phyloP scores from a whole-genome alignment of 2,113 vertebrate genomes.

The Zosterops pallidus region DNA sequence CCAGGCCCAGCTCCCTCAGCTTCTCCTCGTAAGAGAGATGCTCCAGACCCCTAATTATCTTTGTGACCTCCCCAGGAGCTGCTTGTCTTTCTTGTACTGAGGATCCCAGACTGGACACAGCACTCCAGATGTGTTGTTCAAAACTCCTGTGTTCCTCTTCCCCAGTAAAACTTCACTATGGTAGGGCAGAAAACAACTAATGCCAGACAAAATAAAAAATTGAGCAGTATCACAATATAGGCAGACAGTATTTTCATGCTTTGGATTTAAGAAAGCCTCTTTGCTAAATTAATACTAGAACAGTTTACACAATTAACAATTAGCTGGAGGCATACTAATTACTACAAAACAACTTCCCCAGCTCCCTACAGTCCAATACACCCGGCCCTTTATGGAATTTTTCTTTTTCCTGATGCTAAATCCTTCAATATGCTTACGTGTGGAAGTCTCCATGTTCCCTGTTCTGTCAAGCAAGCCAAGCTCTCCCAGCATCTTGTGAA shows the following conservation, averaged over 20 bases:
- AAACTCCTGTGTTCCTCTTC: background rate
- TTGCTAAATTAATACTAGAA: slow-evolving; percentile 5
- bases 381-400: background rate
- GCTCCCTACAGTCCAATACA: background rate
- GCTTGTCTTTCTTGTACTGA: background rate
- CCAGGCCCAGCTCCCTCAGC: background rate
- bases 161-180: background rate
- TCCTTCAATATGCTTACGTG: background rate
- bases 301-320: slow-evolving; percentile 19
- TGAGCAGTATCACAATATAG: background rate
- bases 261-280: slow-evolving; percentile 20
- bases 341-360: background rate
- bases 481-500: background rate
- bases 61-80: background rate
- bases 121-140: background rate
- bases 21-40: background rate
- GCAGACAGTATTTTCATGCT: background rate
- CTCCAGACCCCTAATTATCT: background rate
- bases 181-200: background rate
- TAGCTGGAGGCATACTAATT: background rate
- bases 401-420: background rate
- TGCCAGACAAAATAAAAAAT: background rate
- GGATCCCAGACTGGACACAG: background rate
- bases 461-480: background rate
- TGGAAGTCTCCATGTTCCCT: background rate